phyloP scores from a whole-genome alignment of 2,797 vertebrate species.

The Sciurus carolinensis region DNA sequence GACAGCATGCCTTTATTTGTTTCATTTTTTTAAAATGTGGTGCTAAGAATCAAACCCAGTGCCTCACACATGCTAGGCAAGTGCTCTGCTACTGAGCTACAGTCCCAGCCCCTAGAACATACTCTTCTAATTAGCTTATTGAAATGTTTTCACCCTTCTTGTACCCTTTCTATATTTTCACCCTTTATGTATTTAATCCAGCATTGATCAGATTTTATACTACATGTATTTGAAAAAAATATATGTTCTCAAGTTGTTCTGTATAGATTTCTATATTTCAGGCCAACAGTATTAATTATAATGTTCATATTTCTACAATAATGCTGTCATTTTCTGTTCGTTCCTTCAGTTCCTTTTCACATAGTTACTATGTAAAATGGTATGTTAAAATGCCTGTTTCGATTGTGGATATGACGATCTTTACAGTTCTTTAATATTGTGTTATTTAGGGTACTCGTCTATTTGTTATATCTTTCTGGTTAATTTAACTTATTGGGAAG shows the following conservation, averaged over 20 bases:
- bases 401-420: background rate
- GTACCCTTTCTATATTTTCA: constrained; percentile 16
- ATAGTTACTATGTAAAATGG: background rate
- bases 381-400: background rate
- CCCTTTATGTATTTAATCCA: background rate
- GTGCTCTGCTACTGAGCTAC: no score
- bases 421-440: background rate
- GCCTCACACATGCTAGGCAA: no score
- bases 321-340: background rate
- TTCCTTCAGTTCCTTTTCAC: background rate
- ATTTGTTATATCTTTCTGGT: background rate
- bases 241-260: background rate
- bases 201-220: background rate
- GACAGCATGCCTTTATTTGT: no score
- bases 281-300: background rate
- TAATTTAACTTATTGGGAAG: background rate
- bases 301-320: background rate
- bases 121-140: background rate
- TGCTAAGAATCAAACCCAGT: no score
- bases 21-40: no score
- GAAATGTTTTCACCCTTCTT: constrained; percentile 17
- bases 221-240: background rate
- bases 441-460: background rate
- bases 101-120: no score
- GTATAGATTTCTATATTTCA: background rate